These are phyloP conservation scores for Tiaroga cobitis DNA, from an alignment of 2,797 vertebrate species.

Conservation along the genomic window DNA sequence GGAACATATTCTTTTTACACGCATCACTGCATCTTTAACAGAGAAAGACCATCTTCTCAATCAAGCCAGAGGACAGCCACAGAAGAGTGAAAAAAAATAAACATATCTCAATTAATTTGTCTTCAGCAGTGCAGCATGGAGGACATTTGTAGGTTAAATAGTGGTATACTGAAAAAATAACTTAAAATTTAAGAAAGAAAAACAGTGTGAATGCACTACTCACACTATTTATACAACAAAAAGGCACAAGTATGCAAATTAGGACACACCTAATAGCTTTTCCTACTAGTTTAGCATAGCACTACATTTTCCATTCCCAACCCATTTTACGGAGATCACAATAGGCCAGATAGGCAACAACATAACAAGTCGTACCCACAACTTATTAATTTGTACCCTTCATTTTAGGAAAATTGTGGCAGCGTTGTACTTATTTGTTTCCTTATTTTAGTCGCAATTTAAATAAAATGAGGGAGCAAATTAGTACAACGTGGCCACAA, in stretches of 20 bases:
- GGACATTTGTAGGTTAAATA: constrained; percentile 31
- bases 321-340: neutral
- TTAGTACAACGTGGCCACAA: neutral
- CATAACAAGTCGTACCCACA: neutral
- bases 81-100: constrained; percentile 47
- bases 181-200: neutral
- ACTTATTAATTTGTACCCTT: neutral
- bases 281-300: neutral
- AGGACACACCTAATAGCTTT: neutral
- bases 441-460: neutral
- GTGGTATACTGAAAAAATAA: neutral
- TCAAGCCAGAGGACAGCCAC: constrained; percentile 56
- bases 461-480: neutral
- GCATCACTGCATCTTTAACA: constrained; percentile 55
- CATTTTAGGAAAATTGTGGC: neutral
- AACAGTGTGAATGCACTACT: neutral
- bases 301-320: neutral
- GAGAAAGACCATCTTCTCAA: constrained; percentile 55
- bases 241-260: neutral
- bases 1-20: constrained; percentile 58
- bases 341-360: neutral
- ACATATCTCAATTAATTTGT: constrained; percentile 55
- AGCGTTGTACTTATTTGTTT: neutral
- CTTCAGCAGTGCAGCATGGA: constrained; percentile 47
- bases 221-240: neutral